These are phyloP conservation scores for Volucella inanis DNA, from an alignment of 2,888 invertebrate species.

Conservation along the genomic window DNA sequence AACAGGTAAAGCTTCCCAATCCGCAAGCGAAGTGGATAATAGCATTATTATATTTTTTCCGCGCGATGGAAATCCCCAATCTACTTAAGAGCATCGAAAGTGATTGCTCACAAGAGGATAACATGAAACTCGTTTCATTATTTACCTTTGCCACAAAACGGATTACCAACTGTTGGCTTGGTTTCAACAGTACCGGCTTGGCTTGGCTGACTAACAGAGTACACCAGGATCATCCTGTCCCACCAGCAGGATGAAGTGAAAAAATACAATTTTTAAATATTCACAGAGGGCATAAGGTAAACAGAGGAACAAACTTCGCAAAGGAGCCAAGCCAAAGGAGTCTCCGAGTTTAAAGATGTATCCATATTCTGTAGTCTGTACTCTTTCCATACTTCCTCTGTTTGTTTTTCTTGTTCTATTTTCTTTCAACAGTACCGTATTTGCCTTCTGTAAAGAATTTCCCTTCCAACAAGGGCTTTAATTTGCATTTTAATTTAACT, in stretches of 20 bases:
- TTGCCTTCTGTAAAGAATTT: constrained; percentile 60
- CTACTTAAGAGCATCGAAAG: constrained; percentile 73
- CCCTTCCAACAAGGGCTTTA: constrained; percentile 56
- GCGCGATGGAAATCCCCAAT: constrained; percentile 71
- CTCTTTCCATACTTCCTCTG: constrained; percentile 40
- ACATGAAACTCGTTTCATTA: constrained; percentile 75
- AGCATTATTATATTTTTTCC: constrained; percentile 66
- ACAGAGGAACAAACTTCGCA: constrained; percentile 72
- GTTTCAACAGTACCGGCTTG: not conserved
- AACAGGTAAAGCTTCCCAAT: constrained; percentile 48
- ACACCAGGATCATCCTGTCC: constrained; percentile 46
- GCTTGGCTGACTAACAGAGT: constrained; percentile 41
- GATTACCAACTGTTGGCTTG: constrained; percentile 72
- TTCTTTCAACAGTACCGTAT: constrained; percentile 45
- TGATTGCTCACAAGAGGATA: constrained; percentile 75
- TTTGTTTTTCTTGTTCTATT: constrained; percentile 64
- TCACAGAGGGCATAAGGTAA: constrained; percentile 74
- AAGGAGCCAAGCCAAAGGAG: constrained; percentile 53
- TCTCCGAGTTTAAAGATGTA: constrained; percentile 41
- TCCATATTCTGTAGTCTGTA: not conserved
- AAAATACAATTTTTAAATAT: constrained; percentile 67
- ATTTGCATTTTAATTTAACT: constrained; percentile 74
- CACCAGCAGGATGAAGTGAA: constrained; percentile 12
- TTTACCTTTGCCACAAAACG: constrained; percentile 74
- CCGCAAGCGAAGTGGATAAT: constrained; percentile 63